phyloP scores from a whole-genome alignment of 2,113 vertebrate genomes.

The Sturnus vulgaris region DNA sequence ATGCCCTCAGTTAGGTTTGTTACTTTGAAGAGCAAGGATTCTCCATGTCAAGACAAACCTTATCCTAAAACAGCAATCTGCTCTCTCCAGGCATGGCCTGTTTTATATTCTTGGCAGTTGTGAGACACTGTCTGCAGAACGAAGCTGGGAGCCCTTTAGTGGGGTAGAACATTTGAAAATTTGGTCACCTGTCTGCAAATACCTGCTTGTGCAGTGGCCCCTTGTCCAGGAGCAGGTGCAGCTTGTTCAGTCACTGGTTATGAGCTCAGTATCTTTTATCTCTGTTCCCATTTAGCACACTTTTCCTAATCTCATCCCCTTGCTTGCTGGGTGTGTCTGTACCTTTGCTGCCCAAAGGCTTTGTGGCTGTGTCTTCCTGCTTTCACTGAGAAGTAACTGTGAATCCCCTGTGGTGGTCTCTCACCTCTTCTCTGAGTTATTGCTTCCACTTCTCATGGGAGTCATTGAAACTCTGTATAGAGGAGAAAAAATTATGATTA shows the following conservation, averaged over 20 bases:
- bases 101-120: background rate
- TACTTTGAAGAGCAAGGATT: background rate
- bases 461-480: background rate
- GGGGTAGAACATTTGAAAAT: background rate
- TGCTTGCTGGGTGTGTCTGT: background rate
- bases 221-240: background rate
- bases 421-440: background rate
- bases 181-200: background rate
- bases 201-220: background rate
- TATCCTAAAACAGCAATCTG: background rate
- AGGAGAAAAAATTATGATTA: background rate
- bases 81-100: background rate
- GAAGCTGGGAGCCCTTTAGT: background rate
- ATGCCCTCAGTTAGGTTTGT: background rate
- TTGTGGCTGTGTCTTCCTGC: background rate
- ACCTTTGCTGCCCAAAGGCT: background rate
- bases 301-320: background rate
- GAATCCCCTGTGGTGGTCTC: background rate
- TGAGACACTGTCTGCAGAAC: background rate
- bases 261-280: background rate
- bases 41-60: background rate
- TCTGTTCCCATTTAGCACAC: background rate
- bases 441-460: background rate
- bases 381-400: background rate
- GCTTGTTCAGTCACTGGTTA: background rate